Percentiles rank a stretch among this genome's conserved stretches.
These are phyloP conservation scores for Promerops cafer DNA, from an alignment of 2,113 vertebrate species.

Conservation along the genomic window DNA sequence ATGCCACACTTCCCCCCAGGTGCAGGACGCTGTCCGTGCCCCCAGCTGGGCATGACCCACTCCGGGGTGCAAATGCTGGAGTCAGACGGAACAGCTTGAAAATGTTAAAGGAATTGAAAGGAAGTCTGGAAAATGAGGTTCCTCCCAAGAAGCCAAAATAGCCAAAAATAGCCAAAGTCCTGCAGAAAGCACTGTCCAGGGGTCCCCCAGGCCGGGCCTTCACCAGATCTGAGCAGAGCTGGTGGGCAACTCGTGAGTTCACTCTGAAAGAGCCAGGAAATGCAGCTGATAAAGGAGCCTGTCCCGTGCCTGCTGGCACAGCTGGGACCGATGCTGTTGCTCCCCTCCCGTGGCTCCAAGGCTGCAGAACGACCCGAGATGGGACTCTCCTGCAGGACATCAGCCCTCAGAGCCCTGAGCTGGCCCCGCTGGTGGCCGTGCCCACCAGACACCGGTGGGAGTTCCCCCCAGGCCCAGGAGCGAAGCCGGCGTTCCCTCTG, in stretches of 20 bases:
- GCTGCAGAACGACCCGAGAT: neutral
- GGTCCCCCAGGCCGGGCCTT: neutral
- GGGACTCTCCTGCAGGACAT: fast-evolving
- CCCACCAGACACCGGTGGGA: neutral
- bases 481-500: fast-evolving
- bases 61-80: fast-evolving
- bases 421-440: fast-evolving
- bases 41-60: neutral
- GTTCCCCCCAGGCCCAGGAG: neutral
- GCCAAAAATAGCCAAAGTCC: fast-evolving
- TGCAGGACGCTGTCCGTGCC: neutral
- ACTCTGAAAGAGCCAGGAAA: neutral
- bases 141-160: fast-evolving
- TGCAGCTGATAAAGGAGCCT: neutral
- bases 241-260: fast-evolving
- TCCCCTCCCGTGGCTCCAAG: fast-evolving
- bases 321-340: fast-evolving
- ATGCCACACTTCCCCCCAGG: neutral
- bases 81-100: fast-evolving
- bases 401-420: neutral
- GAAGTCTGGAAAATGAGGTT: neutral
- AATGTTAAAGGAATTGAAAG: neutral
- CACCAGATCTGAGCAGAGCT: neutral
- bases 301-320: neutral
- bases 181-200: fast-evolving